phyloP scores from a whole-genome alignment of 1,140 invertebrate genomes.

The Papilio xuthus region DNA sequence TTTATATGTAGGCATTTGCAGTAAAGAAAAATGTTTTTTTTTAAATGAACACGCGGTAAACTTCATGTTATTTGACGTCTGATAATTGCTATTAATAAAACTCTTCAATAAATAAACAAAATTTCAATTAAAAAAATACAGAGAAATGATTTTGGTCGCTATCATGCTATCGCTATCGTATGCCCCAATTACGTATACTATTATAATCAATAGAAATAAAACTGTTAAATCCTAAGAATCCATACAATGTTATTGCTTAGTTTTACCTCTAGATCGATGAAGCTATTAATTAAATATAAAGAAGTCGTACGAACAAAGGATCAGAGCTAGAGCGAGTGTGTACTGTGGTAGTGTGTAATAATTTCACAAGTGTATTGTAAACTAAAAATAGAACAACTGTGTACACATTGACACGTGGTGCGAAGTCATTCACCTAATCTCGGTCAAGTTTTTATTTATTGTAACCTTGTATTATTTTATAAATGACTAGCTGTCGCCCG shows the following conservation, averaged over 20 bases:
- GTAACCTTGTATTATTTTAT: background rate
- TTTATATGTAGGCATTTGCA: background rate
- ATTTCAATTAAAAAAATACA: background rate
- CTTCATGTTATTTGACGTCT: background rate
- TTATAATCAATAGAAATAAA: background rate
- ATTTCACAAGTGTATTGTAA: conserved; percentile 5
- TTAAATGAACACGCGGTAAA: background rate
- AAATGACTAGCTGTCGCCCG: too few relatives aligned
- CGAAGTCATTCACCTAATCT: conserved; percentile 45
- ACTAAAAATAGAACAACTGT: conserved; percentile 1
- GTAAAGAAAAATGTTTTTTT: background rate
- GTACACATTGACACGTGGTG: conserved; percentile 37
- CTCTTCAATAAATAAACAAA: background rate
- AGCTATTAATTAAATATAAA: conserved; percentile 22
- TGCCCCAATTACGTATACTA: background rate
- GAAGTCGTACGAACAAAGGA: background rate
- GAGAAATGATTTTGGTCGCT: background rate
- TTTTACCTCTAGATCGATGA: background rate
- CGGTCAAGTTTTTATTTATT: background rate
- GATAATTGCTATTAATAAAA: background rate
- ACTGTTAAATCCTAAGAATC: background rate
- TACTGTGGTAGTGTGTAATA: background rate
- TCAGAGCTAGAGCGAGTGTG: background rate
- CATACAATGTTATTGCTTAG: background rate
- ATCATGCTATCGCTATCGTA: background rate